Conservation (phyloP, 2,113 vertebrate species). For the Hucho hucho region DNA sequence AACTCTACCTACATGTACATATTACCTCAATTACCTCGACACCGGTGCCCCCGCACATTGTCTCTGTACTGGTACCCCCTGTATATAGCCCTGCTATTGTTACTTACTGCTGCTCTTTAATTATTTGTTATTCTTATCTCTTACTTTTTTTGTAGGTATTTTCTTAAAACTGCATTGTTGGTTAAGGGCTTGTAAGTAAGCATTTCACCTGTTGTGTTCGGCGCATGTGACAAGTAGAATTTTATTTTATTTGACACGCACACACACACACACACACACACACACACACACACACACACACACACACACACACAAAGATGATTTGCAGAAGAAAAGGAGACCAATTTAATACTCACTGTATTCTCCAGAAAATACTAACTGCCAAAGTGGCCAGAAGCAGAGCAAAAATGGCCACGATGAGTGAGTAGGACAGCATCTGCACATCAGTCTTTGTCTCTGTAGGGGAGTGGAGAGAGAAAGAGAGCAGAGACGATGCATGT, state of each 20-base stretch:
- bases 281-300: neutral
- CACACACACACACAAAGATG: neutral
- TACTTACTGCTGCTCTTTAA: too few relatives aligned
- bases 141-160: too few relatives aligned
- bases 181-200: too few relatives aligned
- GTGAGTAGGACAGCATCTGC: neutral
- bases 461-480: neutral
- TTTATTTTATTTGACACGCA: neutral
- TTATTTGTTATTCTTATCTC: too few relatives aligned
- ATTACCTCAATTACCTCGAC: too few relatives aligned
- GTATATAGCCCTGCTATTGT: too few relatives aligned
- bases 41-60: too few relatives aligned
- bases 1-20: too few relatives aligned
- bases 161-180: too few relatives aligned
- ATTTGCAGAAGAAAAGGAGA: neutral
- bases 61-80: too few relatives aligned
- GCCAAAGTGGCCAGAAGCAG: conserved; percentile 18
- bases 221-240: too few relatives aligned
- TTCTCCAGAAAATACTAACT: conserved; percentile 37
- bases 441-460: neutral
- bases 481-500: neutral
- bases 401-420: conserved; percentile 1
- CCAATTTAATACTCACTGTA: conserved; percentile 45
- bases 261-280: neutral
- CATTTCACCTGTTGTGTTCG: too few relatives aligned